Base-by-base conservation (phyloP, 2,113 vertebrate genomes). In the Myotis lucifugus region DNA sequence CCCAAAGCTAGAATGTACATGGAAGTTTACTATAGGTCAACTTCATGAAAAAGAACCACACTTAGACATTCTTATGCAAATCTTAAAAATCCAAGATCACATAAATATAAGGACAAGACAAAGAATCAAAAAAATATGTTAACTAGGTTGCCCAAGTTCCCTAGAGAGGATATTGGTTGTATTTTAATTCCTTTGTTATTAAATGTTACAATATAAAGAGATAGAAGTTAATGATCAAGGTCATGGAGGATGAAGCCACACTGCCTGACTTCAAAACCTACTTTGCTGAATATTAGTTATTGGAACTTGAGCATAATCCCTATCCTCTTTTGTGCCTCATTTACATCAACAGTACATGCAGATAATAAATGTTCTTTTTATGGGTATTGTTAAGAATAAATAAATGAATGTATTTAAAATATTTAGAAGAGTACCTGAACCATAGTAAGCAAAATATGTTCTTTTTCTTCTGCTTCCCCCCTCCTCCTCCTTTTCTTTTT, bases 81-180 rank as follows among this genome's bases (percentile, higher is more conserved):
- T 11, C 69, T 61, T 48, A 89, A 88, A 76, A 90, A 18, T 42
- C n/a, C 17, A 52, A 50, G n/a, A 66, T 79, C 59, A 46, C 5
- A 70, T 42, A 83, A 66, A 87, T 17, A 17, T 77, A 32, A 95
- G 37, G 79, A 21, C 59, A 73, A 90, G 82, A 69, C 7, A 59
- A 67, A 95, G 32, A 73, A 27, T 18, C 1, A 42, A 32, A 76
- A 50, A 14, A 61, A 56, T 70, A 50, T 3, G 14, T 85, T 69
- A 76, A 32, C 1, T 3, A 54, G 52, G 7, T 84, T 88, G 10
- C 25, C 40, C 3, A 73, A 32, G 9, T 82, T 70, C 6, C 50
- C 6, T 13, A 37, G 25, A 76, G 85, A 61, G 23, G 50, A 66
- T 9, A 91, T 29, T 40, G 37, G 50, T 29, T 56, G 17, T 17